Conservation (phyloP, 2,113 vertebrate genomes). For the Sinosuthora webbiana region DNA sequence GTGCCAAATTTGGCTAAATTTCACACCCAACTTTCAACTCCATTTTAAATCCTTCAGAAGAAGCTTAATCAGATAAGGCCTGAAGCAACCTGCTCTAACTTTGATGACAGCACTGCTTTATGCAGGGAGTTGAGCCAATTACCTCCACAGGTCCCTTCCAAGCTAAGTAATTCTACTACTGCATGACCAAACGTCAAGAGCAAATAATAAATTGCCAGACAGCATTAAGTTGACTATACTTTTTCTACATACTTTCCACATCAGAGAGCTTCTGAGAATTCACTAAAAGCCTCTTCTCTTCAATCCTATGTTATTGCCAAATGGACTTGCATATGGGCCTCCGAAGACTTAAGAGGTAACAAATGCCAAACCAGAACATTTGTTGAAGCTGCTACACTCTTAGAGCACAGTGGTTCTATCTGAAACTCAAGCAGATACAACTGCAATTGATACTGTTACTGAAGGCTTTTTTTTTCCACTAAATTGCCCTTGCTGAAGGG, state of each 20-base stretch:
- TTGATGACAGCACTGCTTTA: background rate
- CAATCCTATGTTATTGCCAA: background rate
- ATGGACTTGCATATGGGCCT: accelerated
- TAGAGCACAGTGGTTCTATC: background rate
- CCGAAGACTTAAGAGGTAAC: background rate
- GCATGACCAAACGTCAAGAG: background rate
- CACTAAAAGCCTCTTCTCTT: background rate
- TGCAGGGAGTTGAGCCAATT: background rate
- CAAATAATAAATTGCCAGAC: background rate
- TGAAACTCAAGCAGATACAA: background rate
- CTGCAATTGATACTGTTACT: background rate
- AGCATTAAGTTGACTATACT: background rate
- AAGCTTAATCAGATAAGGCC: background rate
- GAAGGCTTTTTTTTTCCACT: background rate
- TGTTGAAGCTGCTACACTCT: background rate
- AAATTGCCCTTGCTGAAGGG: background rate
- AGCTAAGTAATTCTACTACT: background rate
- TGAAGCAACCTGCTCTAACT: background rate
- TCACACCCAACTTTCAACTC: background rate
- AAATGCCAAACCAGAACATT: background rate
- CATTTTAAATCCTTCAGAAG: background rate
- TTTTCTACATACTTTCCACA: background rate
- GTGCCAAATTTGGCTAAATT: background rate
- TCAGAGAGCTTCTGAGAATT: background rate
- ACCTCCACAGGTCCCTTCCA: background rate